These are phyloP conservation scores for Sisor rabdophorus DNA, from an alignment of 2,113 vertebrate genomes.

Conservation along the genomic window DNA sequence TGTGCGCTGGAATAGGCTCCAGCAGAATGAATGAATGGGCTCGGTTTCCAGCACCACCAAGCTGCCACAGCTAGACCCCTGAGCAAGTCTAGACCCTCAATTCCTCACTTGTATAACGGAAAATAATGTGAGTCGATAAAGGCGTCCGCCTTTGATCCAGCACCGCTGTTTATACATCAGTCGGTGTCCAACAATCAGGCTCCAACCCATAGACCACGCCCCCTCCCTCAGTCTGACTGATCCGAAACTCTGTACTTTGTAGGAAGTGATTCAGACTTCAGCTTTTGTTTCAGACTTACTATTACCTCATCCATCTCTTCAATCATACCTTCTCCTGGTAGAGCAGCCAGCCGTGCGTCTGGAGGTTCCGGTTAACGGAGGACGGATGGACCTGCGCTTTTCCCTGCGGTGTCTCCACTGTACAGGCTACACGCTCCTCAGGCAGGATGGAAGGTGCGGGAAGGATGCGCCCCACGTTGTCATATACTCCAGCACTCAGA, in stretches of 20 bases:
- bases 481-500: constrained; percentile 88
- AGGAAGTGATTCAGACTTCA: neutral
- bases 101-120: no score
- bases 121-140: no score
- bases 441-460: constrained; percentile 82
- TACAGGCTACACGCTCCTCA: constrained; percentile 81
- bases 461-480: constrained; percentile 83
- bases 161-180: no score
- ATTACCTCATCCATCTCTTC: neutral
- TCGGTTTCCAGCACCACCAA: no score
- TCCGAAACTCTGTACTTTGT: neutral
- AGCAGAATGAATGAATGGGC: no score
- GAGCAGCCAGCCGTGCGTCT: constrained; percentile 88
- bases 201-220: no score
- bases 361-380: constrained; percentile 88
- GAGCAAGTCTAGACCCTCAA: no score
- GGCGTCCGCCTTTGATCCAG: no score
- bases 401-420: constrained; percentile 89
- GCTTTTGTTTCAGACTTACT: neutral
- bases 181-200: no score
- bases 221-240: neutral
- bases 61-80: no score
- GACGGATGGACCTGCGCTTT: constrained; percentile 91
- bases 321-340: constrained; percentile 90
- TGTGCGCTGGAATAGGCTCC: no score